Conservation (phyloP, 2,888 invertebrate genomes). For the Bruchidius siliquastri region DNA sequence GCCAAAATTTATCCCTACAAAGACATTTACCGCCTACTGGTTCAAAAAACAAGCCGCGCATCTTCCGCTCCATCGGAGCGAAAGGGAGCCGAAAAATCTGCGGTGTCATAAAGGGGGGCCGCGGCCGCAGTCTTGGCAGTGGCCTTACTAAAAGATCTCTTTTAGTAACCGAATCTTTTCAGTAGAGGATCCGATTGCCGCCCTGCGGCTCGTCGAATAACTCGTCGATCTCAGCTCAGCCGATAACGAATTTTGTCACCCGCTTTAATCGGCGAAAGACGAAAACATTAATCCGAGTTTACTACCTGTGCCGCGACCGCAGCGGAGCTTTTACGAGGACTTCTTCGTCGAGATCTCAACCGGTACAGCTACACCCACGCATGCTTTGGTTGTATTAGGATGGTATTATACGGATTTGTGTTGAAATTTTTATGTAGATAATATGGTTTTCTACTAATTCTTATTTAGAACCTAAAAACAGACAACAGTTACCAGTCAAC, state of each 20-base stretch:
- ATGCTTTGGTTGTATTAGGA: background rate
- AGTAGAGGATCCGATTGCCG: conserved; percentile 23
- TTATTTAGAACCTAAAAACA: too few relatives aligned
- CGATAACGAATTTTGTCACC: conserved; percentile 24
- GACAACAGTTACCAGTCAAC: too few relatives aligned
- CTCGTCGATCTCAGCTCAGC: conserved; percentile 11
- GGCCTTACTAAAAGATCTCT: background rate
- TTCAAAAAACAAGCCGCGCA: background rate
- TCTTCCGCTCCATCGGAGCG: background rate
- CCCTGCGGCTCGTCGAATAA: conserved; percentile 25
- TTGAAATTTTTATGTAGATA: too few relatives aligned
- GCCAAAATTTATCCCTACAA: background rate
- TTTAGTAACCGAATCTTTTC: conserved; percentile 25
- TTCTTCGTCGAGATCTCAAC: background rate
- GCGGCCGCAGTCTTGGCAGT: background rate
- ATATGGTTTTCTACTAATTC: too few relatives aligned
- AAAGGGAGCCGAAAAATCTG: background rate
- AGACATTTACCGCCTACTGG: background rate
- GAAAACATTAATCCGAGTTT: conserved; percentile 18
- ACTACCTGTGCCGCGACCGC: conserved; percentile 4
- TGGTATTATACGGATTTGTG: conserved; percentile 1
- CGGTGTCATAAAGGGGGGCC: background rate
- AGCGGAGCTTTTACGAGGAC: background rate
- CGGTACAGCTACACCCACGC: background rate
- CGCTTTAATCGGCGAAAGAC: conserved; percentile 18